phyloP scores from a whole-genome alignment of 2,888 invertebrate species.

The Drosophila antonietae region DNA sequence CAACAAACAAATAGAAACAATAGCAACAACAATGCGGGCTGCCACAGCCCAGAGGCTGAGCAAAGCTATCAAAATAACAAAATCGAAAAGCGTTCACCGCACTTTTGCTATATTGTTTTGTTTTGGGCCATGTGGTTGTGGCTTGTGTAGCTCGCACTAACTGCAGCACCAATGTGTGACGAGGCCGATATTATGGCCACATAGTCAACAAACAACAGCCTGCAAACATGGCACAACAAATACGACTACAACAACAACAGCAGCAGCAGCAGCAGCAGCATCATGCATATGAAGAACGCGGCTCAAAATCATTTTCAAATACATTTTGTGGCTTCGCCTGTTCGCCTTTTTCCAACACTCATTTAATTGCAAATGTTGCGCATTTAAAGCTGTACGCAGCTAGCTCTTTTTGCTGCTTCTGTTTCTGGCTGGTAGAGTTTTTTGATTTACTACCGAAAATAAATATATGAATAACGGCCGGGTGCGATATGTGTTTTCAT shows the following conservation, averaged over 20 bases:
- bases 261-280: constrained; percentile 7
- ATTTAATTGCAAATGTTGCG: constrained; percentile 60
- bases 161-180: constrained; percentile 24
- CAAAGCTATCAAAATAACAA: constrained; percentile 70
- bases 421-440: not conserved
- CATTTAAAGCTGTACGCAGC: constrained; percentile 35
- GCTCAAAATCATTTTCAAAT: constrained; percentile 65
- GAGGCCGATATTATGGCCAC: constrained; percentile 55
- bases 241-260: constrained; percentile 20
- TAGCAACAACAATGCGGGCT: constrained; percentile 40
- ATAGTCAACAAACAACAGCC: constrained; percentile 57
- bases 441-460: constrained; percentile 57
- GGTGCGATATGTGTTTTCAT: constrained; percentile 12
- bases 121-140: constrained; percentile 47
- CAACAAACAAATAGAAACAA: constrained; percentile 1
- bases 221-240: constrained; percentile 29
- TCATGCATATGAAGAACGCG: constrained; percentile 38
- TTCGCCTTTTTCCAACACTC: constrained; percentile 22
- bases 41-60: constrained; percentile 41
- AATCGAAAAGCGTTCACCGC: constrained; percentile 61
- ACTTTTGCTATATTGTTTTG: constrained; percentile 60
- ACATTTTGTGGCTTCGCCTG: constrained; percentile 40
- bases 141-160: constrained; percentile 40
- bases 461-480: constrained; percentile 36
- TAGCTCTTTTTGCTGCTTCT: constrained; percentile 7